Percentiles rank a stretch among this genome's conserved stretches.
Conservation (phyloP, 2,888 invertebrate genomes). For the Geotrupes spiniger region DNA sequence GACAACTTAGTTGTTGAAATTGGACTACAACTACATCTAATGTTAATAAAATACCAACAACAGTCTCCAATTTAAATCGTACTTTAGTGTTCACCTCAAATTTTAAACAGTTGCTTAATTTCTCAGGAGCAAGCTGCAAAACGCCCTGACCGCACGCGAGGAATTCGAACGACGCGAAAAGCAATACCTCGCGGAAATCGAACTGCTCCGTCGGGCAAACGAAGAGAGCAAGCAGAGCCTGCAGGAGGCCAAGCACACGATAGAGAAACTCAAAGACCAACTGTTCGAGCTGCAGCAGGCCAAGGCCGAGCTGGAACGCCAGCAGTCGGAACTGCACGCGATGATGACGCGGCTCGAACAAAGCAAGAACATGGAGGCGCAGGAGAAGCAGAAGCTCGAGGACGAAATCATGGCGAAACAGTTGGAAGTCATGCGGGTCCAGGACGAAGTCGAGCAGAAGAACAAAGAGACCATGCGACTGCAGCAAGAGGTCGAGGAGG, state of each 20-base stretch:
- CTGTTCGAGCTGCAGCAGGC: slow-evolving; percentile 82
- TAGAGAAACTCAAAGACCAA: slow-evolving; percentile 79
- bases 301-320: slow-evolving; percentile 82
- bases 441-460: slow-evolving; percentile 40
- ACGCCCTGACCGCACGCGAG: slow-evolving; percentile 89
- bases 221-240: slow-evolving; percentile 73
- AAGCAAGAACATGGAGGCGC: slow-evolving; percentile 87
- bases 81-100: too few relatives aligned
- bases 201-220: slow-evolving; percentile 89
- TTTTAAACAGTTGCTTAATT: too few relatives aligned
- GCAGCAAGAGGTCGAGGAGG: slow-evolving; percentile 43
- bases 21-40: too few relatives aligned
- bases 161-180: slow-evolving; percentile 93
- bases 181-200: slow-evolving; percentile 89
- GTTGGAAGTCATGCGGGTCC: slow-evolving; percentile 45
- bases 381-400: slow-evolving; percentile 75
- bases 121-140: slow-evolving; percentile 78
- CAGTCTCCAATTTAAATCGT: slow-evolving; percentile 6
- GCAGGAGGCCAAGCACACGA: slow-evolving; percentile 80
- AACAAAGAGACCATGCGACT: slow-evolving; percentile 41
- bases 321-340: slow-evolving; percentile 78
- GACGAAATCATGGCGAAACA: slow-evolving; percentile 85
- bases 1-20: background rate
- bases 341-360: slow-evolving; percentile 91
- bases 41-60: background rate